Evolutionary conservation across 2,113 vertebrate genomes (phyloP).

Genomic region (Parus major): DNA sequence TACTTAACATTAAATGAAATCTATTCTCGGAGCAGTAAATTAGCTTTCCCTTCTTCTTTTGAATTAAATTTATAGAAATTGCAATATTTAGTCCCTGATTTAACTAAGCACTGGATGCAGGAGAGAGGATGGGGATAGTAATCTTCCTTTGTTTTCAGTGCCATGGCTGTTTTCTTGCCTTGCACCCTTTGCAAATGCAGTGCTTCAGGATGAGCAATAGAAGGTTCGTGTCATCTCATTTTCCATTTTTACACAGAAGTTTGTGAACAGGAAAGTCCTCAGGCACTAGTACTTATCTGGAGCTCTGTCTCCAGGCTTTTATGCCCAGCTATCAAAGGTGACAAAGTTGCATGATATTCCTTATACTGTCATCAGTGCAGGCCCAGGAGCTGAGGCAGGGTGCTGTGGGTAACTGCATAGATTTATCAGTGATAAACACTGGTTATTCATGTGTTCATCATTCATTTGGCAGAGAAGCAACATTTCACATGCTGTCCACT

Average conservation of each 20-base stretch:
- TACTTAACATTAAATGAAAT: neutral
- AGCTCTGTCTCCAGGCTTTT: neutral
- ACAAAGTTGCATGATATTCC: neutral
- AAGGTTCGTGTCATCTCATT: neutral
- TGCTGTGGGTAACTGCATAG: neutral
- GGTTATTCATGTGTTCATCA: neutral
- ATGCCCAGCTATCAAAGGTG: neutral
- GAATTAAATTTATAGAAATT: neutral
- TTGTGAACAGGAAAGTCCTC: neutral
- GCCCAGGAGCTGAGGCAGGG: accelerated
- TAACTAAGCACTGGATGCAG: neutral
- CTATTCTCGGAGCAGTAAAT: neutral
- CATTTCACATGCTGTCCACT: neutral
- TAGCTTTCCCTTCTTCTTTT: neutral
- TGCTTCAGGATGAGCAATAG: neutral
- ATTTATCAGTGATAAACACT: constrained; percentile 44
- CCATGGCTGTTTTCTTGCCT: neutral
- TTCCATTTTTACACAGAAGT: neutral
- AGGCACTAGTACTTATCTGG: neutral
- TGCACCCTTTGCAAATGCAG: neutral
- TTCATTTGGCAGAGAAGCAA: neutral
- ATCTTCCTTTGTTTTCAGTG: neutral
- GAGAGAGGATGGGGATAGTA: neutral
- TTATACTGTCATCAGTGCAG: neutral
- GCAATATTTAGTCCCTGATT: neutral